A percentile compares a stretch with the other conserved stretches of the same genome.
phyloP scores from a whole-genome alignment of 2,888 invertebrate species.

The Polylopha cassiicola region DNA sequence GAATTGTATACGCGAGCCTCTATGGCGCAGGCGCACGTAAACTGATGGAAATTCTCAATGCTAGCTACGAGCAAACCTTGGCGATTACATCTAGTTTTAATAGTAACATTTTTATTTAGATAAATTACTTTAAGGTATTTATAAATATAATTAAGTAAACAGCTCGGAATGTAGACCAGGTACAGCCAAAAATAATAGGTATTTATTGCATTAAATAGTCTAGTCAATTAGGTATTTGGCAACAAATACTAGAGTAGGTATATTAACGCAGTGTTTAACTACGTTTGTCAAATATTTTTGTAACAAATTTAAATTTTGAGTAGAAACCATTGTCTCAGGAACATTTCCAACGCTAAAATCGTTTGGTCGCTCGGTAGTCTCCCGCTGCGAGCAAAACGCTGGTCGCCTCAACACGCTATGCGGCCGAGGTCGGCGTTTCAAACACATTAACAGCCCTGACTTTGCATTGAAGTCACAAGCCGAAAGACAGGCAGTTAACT shows the following conservation, averaged over 20 bases:
- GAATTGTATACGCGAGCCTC: constrained; percentile 67
- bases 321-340: constrained; percentile 40
- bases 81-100: constrained; percentile 53
- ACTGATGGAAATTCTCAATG: constrained; percentile 56
- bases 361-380: constrained; percentile 51
- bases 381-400: no score
- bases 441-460: constrained; percentile 35
- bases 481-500: constrained; percentile 69
- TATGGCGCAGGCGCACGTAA: constrained; percentile 68
- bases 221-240: no score
- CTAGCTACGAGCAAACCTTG: constrained; percentile 48
- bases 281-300: no score
- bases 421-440: constrained; percentile 49
- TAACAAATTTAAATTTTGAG: no score
- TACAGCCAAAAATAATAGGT: no score
- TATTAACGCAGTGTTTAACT: no score
- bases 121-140: no score
- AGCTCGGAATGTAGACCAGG: no score
- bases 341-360: constrained; percentile 59
- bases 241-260: no score
- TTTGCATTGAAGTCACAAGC: constrained; percentile 40
- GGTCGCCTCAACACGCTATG: constrained; percentile 45
- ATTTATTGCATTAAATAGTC: no score
- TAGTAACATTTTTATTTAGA: no score
- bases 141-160: no score